Percentiles rank a stretch among this genome's conserved stretches.
Evolutionary conservation across 1,140 invertebrate genomes (phyloP).

Genomic region (Platyura marginata): DNA sequence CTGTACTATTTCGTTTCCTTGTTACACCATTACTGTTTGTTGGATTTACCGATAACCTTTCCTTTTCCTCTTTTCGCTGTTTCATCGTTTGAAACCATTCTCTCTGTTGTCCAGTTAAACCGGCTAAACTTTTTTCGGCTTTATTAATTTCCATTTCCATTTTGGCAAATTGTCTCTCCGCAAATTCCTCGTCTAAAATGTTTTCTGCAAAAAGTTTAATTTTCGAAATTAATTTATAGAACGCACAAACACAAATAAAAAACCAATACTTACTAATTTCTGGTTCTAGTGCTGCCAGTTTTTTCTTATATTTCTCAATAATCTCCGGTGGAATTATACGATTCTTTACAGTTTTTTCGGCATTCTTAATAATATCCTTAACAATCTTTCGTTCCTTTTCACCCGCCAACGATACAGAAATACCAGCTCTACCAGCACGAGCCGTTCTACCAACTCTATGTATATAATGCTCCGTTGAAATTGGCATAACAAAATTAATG

Average conservation of each 20-base stretch:
- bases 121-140: constrained; percentile 52
- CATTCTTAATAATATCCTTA: constrained; percentile 80
- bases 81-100: constrained; percentile 81
- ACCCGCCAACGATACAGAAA: constrained; percentile 85
- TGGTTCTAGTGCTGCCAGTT: constrained; percentile 47
- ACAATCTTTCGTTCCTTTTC: constrained; percentile 80
- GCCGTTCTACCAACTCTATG: constrained; percentile 88
- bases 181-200: constrained; percentile 69
- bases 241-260: not conserved
- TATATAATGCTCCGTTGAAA: constrained; percentile 87
- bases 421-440: constrained; percentile 71
- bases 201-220: constrained; percentile 26
- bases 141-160: constrained; percentile 72
- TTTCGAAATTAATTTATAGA: not conserved
- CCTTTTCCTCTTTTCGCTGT: constrained; percentile 62
- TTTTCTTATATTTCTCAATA: constrained; percentile 66
- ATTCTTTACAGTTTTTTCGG: constrained; percentile 69
- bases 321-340: constrained; percentile 76
- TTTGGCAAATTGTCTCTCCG: constrained; percentile 62
- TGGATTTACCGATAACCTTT: constrained; percentile 26
- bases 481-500: constrained; percentile 91
- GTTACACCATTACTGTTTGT: constrained; percentile 25
- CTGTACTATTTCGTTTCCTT: constrained; percentile 26
- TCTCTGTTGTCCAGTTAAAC: constrained; percentile 27
- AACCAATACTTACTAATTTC: constrained; percentile 38